Evolutionary conservation across 2,113 vertebrate genomes (phyloP), one percentile per base, ranked within the genome.

Genomic region (Calyptomena viridis): DNA sequence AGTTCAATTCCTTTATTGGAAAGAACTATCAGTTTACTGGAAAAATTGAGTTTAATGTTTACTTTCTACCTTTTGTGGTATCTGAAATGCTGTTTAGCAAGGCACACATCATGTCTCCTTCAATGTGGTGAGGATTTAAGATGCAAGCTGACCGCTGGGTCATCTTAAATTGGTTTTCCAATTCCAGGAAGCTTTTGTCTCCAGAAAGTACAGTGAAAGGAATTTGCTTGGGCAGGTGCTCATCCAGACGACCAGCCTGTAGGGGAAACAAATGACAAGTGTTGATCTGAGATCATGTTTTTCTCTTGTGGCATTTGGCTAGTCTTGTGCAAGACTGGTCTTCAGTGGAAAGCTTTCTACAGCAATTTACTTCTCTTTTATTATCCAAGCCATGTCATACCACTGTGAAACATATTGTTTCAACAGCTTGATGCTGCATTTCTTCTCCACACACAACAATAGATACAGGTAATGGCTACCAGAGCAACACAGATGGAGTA

Each of bases 41-140:
- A 37, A 78, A 73, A 14, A 80, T 8, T 53, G 21, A 50, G 68
- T 89, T 77, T 69, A 79, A 64, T 46, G 71, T 82, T 96, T 83
- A 81, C 46, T 86, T 84, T 94, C 92, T 98, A 98, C 98, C 98
- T 98, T 98, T 98, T 74, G 97, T 95, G 31, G 97, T 97, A 93
- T 98, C 98, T 47, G 98, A 98, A 97, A 98, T 98, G 97, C 98
- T 98, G 96, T 98, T 98, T 94, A 98, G 96, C 96, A 98, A 97
- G 93, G 98, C 98, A 97, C 96, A 98, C 97, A 98, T 98, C 97
- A 98, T 96, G 66, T 98, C 98, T 94, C 98, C 98, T 84, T 98
- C 98, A 63, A 98, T 93, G 67, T 98, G 97, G 78, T 98, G 98
- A 89, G 98, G 98, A 82, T 98, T 98, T 53, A 98, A 93, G 87